Conservation (phyloP, 2,888 invertebrate genomes). For the Polydrusus pterygomalis region DNA sequence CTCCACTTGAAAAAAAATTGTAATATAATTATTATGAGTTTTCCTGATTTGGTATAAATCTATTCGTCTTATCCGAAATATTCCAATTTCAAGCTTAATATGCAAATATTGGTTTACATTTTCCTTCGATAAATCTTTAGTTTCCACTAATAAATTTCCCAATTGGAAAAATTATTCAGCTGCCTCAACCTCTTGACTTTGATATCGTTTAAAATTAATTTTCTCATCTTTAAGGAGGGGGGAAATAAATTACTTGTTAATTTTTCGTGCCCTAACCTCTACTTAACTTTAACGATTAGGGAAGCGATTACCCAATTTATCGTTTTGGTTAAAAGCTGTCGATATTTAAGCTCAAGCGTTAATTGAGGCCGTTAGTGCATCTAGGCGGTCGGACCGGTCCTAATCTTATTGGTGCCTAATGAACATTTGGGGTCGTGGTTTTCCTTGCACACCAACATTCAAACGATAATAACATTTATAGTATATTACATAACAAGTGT, state of each 20-base stretch:
- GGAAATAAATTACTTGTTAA: slow-evolving; percentile 9
- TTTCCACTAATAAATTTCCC: too few species aligned
- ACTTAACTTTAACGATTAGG: slow-evolving; percentile 6
- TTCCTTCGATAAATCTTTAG: too few species aligned
- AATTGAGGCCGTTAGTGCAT: slow-evolving; percentile 47
- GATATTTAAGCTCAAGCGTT: slow-evolving; percentile 30
- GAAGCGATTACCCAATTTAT: slow-evolving; percentile 7
- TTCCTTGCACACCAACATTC: neutral
- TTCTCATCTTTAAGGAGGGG: neutral
- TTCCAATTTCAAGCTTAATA: too few species aligned
- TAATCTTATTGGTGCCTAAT: slow-evolving; percentile 32
- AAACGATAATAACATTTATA: neutral
- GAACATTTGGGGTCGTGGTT: slow-evolving; percentile 23
- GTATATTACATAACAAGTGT: too few species aligned
- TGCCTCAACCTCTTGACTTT: too few species aligned
- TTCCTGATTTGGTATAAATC: too few species aligned
- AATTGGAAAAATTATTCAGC: too few species aligned
- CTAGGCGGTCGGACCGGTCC: slow-evolving; percentile 22
- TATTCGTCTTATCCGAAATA: too few species aligned
- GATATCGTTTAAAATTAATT: neutral
- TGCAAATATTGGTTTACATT: too few species aligned
- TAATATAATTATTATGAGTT: too few species aligned
- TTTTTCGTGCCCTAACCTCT: neutral
- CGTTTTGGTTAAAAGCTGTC: slow-evolving; percentile 19
- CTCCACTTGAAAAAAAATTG: too few species aligned